A percentile compares a stretch with the other conserved stretches of the same genome.
These are phyloP conservation scores for Notodonta ziczac DNA, from an alignment of 2,888 invertebrate genomes.

Conservation along the genomic window DNA sequence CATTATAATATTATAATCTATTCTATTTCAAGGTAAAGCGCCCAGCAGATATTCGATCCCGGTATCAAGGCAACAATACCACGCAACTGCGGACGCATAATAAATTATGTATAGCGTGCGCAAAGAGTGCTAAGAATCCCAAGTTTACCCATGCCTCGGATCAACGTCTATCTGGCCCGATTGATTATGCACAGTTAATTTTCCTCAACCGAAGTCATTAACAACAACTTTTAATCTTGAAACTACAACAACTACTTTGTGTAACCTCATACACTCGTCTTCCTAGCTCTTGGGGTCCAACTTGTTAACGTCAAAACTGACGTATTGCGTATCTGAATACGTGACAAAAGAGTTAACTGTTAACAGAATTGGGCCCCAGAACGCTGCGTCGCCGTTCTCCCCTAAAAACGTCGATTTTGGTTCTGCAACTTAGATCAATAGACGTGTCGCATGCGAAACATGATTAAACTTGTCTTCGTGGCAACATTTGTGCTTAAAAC, in stretches of 20 bases:
- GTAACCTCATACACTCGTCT: constrained; percentile 25
- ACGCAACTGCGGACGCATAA: constrained; percentile 45
- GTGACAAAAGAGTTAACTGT: too few species aligned
- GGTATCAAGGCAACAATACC: constrained; percentile 52
- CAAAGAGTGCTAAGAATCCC: constrained; percentile 41
- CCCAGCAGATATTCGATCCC: constrained; percentile 54
- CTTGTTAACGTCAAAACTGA: too few species aligned
- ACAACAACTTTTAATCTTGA: constrained; percentile 50
- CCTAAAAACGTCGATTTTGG: constrained; percentile 11
- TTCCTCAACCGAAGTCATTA: constrained; percentile 49
- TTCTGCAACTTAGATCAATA: constrained; percentile 19
- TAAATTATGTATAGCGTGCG: constrained; percentile 50
- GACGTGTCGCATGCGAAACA: constrained; percentile 14
- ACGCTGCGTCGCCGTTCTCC: constrained; percentile 7
- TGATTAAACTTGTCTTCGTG: constrained; percentile 8
- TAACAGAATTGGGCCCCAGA: too few species aligned
- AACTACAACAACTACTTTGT: constrained; percentile 21
- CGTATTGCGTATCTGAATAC: too few species aligned
- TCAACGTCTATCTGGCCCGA: constrained; percentile 49
- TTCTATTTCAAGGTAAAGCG: constrained; percentile 47
- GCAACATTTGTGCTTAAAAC: background rate
- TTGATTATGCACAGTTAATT: constrained; percentile 62
- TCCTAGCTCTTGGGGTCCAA: too few species aligned
- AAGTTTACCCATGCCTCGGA: constrained; percentile 46
- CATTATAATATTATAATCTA: constrained; percentile 39